Evolutionary conservation across 1,140 invertebrate species (phyloP).

Genomic region (Zaprionus inermis): DNA sequence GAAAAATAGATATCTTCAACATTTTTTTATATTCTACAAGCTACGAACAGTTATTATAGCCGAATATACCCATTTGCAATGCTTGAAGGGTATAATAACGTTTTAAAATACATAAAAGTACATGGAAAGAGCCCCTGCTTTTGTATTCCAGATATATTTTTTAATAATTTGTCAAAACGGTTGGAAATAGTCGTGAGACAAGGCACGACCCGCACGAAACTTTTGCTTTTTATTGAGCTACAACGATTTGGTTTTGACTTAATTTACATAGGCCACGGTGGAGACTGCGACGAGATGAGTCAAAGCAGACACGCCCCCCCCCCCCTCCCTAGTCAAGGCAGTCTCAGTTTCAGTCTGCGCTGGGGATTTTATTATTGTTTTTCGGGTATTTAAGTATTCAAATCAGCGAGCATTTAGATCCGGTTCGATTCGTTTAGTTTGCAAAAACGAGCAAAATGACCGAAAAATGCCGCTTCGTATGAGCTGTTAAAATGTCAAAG

Average conservation of each 20-base stretch:
- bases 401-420: constrained; percentile 72
- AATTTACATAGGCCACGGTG: constrained; percentile 62
- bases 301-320: too few species aligned
- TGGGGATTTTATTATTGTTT: constrained; percentile 29
- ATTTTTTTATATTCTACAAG: too few species aligned
- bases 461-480: constrained; percentile 41
- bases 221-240: constrained; percentile 31
- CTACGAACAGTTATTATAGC: too few species aligned
- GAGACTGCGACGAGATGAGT: constrained; percentile 26
- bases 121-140: neutral
- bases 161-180: neutral
- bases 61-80: too few species aligned
- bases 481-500: constrained; percentile 70
- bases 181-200: neutral
- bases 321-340: constrained; percentile 37
- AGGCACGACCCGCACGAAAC: constrained; percentile 37
- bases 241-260: constrained; percentile 25
- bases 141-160: constrained; percentile 9
- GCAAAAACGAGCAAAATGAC: constrained; percentile 42
- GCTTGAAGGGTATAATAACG: too few species aligned
- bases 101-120: neutral
- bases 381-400: constrained; percentile 50
- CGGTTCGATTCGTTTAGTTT: constrained; percentile 69
- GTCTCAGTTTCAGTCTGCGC: constrained; percentile 9
- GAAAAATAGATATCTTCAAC: too few species aligned